Evolutionary conservation across 1,140 invertebrate species (phyloP).

Genomic region (Mizuhopecten yessoensis): DNA sequence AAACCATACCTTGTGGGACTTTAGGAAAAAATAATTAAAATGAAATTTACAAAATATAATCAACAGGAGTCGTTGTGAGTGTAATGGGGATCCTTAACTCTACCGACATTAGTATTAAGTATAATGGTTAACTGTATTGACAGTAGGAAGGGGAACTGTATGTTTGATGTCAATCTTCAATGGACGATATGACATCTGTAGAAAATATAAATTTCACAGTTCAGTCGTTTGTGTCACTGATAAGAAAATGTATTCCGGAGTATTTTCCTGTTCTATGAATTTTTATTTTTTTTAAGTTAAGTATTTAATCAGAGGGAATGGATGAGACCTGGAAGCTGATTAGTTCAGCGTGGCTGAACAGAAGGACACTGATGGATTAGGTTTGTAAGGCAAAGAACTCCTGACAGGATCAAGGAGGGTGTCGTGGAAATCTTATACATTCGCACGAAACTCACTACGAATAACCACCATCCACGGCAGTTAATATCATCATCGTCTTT

Average conservation of each 20-base stretch:
- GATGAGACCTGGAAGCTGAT: background rate
- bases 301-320: background rate
- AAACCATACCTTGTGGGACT: no score
- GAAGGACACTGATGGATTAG: background rate
- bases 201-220: no score
- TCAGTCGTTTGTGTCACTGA: background rate
- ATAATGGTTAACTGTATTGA: no score
- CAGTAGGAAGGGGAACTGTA: no score
- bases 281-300: background rate
- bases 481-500: slow-evolving; percentile 26
- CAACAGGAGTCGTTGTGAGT: no score
- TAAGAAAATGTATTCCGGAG: background rate
- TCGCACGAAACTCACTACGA: background rate
- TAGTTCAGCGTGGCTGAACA: background rate
- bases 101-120: no score
- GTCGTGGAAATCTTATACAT: background rate
- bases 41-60: no score
- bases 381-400: background rate
- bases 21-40: no score
- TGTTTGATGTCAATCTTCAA: no score
- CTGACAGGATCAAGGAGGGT: background rate
- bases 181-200: no score
- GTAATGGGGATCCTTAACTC: no score
- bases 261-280: background rate
- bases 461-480: background rate